A percentile compares a stretch with the other conserved stretches of the same genome.
phyloP scores from a whole-genome alignment of 2,888 invertebrate genomes.

The Nemoura dubitans region DNA sequence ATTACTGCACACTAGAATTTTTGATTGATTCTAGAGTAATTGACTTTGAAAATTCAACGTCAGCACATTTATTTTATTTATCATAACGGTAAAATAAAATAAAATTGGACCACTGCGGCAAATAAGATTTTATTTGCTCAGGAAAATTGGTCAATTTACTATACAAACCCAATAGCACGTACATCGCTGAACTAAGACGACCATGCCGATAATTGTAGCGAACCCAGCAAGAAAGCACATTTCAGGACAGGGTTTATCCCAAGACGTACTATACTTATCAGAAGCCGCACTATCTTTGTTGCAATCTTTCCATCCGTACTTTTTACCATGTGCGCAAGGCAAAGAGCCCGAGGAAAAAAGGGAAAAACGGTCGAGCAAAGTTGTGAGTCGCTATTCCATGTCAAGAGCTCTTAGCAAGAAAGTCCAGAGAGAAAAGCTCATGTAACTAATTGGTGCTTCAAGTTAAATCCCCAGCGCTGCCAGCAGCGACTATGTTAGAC shows the following conservation, averaged over 20 bases:
- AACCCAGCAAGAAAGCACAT: background rate
- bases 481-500: background rate
- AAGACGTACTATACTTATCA: background rate
- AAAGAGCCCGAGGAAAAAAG: background rate
- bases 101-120: background rate
- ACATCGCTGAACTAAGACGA: background rate
- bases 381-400: background rate
- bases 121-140: background rate
- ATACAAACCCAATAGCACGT: background rate
- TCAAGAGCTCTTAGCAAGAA: background rate
- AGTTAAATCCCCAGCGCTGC: background rate
- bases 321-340: background rate
- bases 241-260: background rate
- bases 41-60: too few relatives aligned
- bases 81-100: background rate
- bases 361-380: background rate
- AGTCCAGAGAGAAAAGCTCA: background rate
- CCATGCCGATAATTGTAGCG: background rate
- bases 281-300: background rate
- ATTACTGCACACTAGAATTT: too few relatives aligned
- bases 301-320: background rate
- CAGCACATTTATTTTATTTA: too few relatives aligned
- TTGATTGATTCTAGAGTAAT: too few relatives aligned
- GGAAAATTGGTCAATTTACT: background rate
- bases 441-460: conserved; percentile 7